phyloP scores from a whole-genome alignment of 2,113 vertebrate genomes.

The Salvelinus alpinus region DNA sequence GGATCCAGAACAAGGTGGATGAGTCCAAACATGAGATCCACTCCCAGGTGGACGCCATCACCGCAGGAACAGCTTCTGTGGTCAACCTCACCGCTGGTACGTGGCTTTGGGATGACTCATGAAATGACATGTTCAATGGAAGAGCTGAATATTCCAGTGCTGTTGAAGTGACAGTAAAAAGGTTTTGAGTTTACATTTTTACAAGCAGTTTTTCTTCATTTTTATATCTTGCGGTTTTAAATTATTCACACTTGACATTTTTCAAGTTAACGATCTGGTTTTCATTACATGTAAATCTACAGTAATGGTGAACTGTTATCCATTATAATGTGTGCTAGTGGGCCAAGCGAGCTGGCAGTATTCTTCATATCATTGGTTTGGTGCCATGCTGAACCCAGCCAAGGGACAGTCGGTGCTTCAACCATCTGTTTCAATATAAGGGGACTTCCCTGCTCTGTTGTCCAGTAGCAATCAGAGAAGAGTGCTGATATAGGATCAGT shows the following conservation, averaged over 20 bases:
- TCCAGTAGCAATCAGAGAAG: not conserved
- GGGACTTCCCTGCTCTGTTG: slow-evolving; percentile 16
- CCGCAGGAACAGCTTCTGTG: slow-evolving; percentile 95
- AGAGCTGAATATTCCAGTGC: too few species aligned
- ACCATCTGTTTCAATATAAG: slow-evolving; percentile 38
- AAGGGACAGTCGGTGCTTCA: slow-evolving; percentile 33
- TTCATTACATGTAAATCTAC: slow-evolving; percentile 35
- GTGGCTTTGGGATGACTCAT: slow-evolving; percentile 24
- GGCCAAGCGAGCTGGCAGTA: slow-evolving; percentile 9
- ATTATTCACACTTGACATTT: slow-evolving; percentile 39
- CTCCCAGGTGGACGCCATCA: slow-evolving; percentile 98
- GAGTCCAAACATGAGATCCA: slow-evolving; percentile 99
- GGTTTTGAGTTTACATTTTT: slow-evolving; percentile 21
- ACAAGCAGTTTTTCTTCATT: not conserved
- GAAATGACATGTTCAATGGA: too few species aligned
- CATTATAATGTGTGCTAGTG: slow-evolving; percentile 29
- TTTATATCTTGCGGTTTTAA: slow-evolving; percentile 21
- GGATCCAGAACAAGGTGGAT: slow-evolving; percentile 99
- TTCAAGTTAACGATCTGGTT: slow-evolving; percentile 27
- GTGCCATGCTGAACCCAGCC: slow-evolving; percentile 19
- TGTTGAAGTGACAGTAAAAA: too few species aligned
- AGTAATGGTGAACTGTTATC: not conserved
- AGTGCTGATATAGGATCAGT: too few species aligned
- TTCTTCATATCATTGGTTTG: slow-evolving; percentile 26
- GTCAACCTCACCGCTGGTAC: slow-evolving; percentile 98